A percentile compares a stretch with the other conserved stretches of the same genome.
Conservation (phyloP, 2,797 vertebrate genomes). For the Muscicapa striata region DNA sequence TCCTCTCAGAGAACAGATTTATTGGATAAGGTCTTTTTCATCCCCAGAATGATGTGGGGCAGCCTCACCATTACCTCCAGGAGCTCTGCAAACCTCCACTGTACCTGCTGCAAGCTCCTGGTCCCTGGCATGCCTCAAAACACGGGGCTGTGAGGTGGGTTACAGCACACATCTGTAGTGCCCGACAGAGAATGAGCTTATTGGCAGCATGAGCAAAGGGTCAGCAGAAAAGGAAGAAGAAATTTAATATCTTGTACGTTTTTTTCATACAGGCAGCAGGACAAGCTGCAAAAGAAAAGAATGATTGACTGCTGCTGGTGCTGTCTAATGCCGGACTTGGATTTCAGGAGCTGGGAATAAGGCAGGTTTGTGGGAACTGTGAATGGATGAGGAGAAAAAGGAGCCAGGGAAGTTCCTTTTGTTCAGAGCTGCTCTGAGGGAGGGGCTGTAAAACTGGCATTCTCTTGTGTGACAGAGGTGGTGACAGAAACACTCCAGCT, state of each 20-base stretch:
- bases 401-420: neutral
- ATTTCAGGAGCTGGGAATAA: neutral
- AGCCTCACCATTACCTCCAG: neutral
- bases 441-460: neutral
- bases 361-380: neutral
- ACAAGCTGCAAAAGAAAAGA: neutral
- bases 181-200: fast-evolving
- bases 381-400: neutral
- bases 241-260: neutral
- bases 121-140: neutral
- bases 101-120: neutral
- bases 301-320: neutral
- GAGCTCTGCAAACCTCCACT: neutral
- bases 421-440: neutral
- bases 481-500: neutral
- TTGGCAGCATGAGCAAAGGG: fast-evolving
- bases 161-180: neutral
- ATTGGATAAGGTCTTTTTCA: neutral
- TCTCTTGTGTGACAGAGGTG: neutral
- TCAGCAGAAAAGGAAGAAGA: neutral
- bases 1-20: neutral
- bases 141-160: fast-evolving
- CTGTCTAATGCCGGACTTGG: neutral
- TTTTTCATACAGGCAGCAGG: neutral
- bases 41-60: neutral